These are phyloP conservation scores for Argyrosomus regius DNA, from an alignment of 2,797 vertebrate species.

Conservation along the genomic window DNA sequence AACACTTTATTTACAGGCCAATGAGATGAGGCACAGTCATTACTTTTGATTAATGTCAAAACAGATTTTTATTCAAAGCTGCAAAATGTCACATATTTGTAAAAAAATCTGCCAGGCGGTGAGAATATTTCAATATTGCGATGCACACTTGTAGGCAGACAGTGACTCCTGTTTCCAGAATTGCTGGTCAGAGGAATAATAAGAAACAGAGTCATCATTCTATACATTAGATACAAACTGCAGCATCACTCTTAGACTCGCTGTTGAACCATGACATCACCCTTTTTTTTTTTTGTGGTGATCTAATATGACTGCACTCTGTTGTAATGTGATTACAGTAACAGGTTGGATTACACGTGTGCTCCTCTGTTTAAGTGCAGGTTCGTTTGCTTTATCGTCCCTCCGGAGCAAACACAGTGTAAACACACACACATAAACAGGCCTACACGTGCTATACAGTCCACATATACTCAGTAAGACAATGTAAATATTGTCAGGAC, in stretches of 20 bases:
- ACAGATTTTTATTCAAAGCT: not conserved
- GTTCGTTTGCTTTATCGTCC: not conserved
- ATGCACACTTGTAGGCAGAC: no score
- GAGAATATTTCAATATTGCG: not conserved
- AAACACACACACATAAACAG: not conserved
- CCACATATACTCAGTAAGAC: not conserved
- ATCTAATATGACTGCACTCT: no score
- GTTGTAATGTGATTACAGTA: conserved; percentile 19
- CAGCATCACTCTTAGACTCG: not conserved
- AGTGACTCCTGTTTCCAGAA: not conserved
- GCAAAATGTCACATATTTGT: no score
- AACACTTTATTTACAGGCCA: not conserved
- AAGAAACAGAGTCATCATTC: not conserved
- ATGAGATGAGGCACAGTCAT: not conserved
- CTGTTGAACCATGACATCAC: not conserved
- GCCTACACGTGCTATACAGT: not conserved
- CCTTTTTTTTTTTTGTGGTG: not conserved
- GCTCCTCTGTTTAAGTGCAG: not conserved
- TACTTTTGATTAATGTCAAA: not conserved
- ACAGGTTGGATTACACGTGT: not conserved
- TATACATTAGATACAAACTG: not conserved
- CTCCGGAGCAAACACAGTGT: not conserved
- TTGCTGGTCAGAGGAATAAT: not conserved
- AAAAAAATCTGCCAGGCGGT: not conserved
- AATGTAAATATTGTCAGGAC: not conserved